Evolutionary conservation across 1,140 invertebrate genomes (phyloP).

Genomic region (Cotesia vestalis): DNA sequence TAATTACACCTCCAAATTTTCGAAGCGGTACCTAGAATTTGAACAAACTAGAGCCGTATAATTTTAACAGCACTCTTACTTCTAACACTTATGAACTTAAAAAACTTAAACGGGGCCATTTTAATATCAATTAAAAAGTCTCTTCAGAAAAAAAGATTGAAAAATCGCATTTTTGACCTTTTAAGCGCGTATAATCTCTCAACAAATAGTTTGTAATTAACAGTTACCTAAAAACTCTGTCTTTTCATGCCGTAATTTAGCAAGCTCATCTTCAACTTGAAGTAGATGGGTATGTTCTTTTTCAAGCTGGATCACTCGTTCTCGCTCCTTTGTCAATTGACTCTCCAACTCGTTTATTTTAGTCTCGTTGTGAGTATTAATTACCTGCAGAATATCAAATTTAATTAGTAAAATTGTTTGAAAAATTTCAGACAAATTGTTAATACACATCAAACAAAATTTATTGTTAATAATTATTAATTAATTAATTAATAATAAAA

Average conservation of each 20-base stretch:
- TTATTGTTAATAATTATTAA: no score
- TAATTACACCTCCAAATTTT: no score
- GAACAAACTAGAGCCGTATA: no score
- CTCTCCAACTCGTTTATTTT: slow-evolving; percentile 68
- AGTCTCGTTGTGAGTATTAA: slow-evolving; percentile 64
- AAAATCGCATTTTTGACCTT: no score
- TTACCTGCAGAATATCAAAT: slow-evolving; percentile 50
- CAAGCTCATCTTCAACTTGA: slow-evolving; percentile 67
- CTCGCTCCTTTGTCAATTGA: slow-evolving; percentile 62
- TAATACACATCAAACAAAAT: not conserved
- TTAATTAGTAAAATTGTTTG: slow-evolving; percentile 39
- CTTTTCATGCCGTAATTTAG: slow-evolving; percentile 51
- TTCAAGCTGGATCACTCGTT: slow-evolving; percentile 65
- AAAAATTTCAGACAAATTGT: not conserved
- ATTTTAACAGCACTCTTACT: no score
- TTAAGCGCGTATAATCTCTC: no score
- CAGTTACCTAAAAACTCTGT: slow-evolving; percentile 52
- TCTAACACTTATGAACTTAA: no score
- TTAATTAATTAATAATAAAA: no score
- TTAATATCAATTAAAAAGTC: no score
- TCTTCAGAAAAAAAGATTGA: no score
- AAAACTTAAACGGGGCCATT: no score
- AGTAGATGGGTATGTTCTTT: slow-evolving; percentile 67
- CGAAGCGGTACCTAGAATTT: no score
- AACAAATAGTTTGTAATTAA: slow-evolving; percentile 37